Percentiles rank a stretch among this genome's conserved stretches.
Evolutionary conservation across 1,140 invertebrate species (phyloP).

Genomic region (Lethrus apterus): DNA sequence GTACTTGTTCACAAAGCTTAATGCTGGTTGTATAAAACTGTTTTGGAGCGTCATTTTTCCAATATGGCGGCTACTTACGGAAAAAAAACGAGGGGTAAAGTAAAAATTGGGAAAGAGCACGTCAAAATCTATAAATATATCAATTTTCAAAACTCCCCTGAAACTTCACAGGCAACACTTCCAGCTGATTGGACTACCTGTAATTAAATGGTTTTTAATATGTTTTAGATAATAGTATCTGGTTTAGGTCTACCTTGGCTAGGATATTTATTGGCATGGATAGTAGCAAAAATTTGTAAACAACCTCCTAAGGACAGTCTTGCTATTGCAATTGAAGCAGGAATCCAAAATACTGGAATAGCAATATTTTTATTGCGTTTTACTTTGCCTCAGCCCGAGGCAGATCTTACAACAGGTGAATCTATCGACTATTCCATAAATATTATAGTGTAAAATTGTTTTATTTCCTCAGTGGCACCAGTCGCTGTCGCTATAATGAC

Average conservation of each 20-base stretch:
- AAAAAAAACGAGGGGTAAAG: too few relatives aligned
- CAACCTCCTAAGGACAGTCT: conserved; percentile 61
- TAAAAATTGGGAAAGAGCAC: too few relatives aligned
- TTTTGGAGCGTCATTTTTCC: too few relatives aligned
- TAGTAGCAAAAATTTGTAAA: conserved; percentile 49
- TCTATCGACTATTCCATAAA: neutral
- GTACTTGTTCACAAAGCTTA: too few relatives aligned
- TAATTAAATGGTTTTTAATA: conserved; percentile 1
- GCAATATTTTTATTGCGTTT: conserved; percentile 75
- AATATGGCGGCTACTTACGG: too few relatives aligned
- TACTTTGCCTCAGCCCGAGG: conserved; percentile 61
- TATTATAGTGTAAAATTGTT: neutral
- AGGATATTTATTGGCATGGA: conserved; percentile 73
- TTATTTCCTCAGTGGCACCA: conserved; percentile 59
- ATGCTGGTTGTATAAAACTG: too few relatives aligned
- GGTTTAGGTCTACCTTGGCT: conserved; percentile 81
- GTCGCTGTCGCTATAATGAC: conserved; percentile 90
- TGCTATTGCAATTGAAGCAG: conserved; percentile 88
- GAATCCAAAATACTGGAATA: conserved; percentile 92
- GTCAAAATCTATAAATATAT: too few relatives aligned
- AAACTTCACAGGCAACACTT: too few relatives aligned
- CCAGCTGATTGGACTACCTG: neutral
- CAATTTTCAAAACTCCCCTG: too few relatives aligned
- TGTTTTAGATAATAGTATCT: conserved; percentile 66
- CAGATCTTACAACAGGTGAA: conserved; percentile 73